Evolutionary conservation across 2,888 invertebrate species (phyloP).

Genomic region (Tenodera sinensis): DNA sequence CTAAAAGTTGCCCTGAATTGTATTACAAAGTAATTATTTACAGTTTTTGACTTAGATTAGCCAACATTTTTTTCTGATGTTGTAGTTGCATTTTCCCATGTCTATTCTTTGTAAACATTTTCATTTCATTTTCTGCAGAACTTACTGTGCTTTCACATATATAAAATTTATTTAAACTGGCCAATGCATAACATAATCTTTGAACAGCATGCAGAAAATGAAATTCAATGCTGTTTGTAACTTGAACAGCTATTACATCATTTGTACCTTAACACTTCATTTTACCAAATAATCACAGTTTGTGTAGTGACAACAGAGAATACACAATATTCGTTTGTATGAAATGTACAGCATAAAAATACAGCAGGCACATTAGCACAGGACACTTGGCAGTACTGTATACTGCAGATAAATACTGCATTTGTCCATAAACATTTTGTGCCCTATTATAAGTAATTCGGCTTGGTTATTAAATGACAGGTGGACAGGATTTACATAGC

Average conservation of each 20-base stretch:
- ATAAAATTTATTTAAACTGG: neutral
- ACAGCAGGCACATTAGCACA: neutral
- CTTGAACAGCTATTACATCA: neutral
- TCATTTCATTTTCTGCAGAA: neutral
- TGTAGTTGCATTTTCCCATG: neutral
- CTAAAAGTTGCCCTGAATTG: no score
- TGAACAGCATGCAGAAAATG: neutral
- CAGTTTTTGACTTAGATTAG: no score
- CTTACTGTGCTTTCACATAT: neutral
- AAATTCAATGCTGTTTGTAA: neutral
- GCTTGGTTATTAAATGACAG: neutral
- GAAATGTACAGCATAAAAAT: neutral
- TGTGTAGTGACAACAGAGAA: neutral
- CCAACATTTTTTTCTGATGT: neutral
- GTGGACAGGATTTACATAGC: neutral
- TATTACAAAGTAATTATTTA: no score
- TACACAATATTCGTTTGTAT: neutral
- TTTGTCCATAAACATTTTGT: neutral
- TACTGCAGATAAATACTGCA: neutral
- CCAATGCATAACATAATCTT: neutral
- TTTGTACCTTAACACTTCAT: neutral
- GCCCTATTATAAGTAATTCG: neutral
- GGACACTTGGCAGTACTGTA: neutral
- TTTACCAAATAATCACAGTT: neutral
- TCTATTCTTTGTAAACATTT: neutral